Evolutionary conservation across 2,113 vertebrate genomes (phyloP), one percentile per base, ranked within the genome.

Genomic region (Synchiropus splendidus): DNA sequence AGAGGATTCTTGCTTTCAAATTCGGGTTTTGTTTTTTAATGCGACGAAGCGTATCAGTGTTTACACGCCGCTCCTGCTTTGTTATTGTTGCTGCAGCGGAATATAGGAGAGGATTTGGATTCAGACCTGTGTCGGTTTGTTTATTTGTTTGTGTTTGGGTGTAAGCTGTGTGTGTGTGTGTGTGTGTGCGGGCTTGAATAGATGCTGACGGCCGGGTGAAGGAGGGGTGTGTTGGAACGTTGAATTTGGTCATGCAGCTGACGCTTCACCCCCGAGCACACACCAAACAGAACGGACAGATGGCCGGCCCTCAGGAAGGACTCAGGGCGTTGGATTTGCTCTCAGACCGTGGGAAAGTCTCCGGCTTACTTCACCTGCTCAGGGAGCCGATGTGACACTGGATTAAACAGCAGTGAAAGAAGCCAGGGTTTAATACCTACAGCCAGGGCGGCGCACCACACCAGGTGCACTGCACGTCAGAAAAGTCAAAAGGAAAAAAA

Each of bases 311-410:
- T 72, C 69, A 75, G 78, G 70, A 77, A 77, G 75, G 77, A 80
- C 77, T 83, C 38, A 63, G 81, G 74, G 78, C 72, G 64, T 62
- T 60, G 73, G 80, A 77, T 83, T 79, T 81, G 66, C 78, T 80
- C 72, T 66, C 48, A 68, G 82, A 85, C 77, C 85, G 83, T 86
- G 83, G 83, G 85, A 87, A 87, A 81, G 78, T 75, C 73, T 82
- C 67, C 59, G 76, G 70, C 77, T 80, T 71, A 82, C 71, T 82
- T 83, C 82, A 83, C 82, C 83, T 86, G 83, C 81, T 83, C 64
- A 27, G 60, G 56, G 72, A 78, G 45, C 71, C 41, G 66, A 67
- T 68, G 75, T 77, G 71, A 75, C 4, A 27, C 71, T 56, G 82
- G 83, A 82, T 83, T 82, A 80, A 83, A 72, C 18, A 39, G 44